A percentile compares a stretch with the other conserved stretches of the same genome.
These are phyloP conservation scores for Pterocles gutturalis DNA, from an alignment of 2,113 vertebrate species.

Conservation along the genomic window DNA sequence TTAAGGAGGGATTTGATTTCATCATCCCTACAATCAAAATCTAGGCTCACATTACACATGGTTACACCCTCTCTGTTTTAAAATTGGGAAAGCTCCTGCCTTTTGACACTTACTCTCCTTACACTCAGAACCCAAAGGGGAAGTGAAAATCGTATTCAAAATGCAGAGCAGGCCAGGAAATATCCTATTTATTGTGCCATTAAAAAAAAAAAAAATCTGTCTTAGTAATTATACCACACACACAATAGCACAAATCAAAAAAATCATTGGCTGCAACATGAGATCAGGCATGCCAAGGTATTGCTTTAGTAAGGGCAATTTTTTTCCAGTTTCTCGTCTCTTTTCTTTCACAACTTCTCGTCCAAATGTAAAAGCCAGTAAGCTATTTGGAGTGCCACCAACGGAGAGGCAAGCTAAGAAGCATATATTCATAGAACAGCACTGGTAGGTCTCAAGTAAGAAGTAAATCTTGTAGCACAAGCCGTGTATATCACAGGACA, in stretches of 20 bases:
- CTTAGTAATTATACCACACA: slow-evolving; percentile 58
- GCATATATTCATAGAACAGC: not conserved
- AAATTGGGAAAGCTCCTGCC: slow-evolving; percentile 51
- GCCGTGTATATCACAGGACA: not conserved
- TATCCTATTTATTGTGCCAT: slow-evolving; percentile 66
- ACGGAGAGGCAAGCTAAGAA: not conserved
- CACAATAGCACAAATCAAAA: slow-evolving; percentile 60
- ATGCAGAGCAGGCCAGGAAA: slow-evolving; percentile 62
- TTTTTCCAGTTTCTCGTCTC: not conserved
- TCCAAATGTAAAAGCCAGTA: slow-evolving; percentile 50
- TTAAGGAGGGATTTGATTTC: slow-evolving; percentile 44
- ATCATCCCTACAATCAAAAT: slow-evolving; percentile 47
- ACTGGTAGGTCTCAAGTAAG: slow-evolving; percentile 10
- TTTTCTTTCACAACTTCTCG: slow-evolving; percentile 1
- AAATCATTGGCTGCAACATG: slow-evolving; percentile 38
- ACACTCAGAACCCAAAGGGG: slow-evolving; percentile 32
- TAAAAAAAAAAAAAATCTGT: slow-evolving; percentile 38
- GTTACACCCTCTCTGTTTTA: slow-evolving; percentile 21
- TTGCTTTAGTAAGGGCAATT: slow-evolving; percentile 13
- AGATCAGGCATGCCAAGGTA: slow-evolving; percentile 37
- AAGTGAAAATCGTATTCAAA: slow-evolving; percentile 70
- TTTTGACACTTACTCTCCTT: slow-evolving; percentile 70
- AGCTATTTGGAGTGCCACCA: slow-evolving; percentile 59
- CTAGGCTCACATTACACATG: not conserved
- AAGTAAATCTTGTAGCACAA: slow-evolving; percentile 16